A percentile compares a stretch with the other conserved stretches of the same genome.
Evolutionary conservation across 2,888 invertebrate species (phyloP).

Genomic region (Pandemis cinnamomeana): DNA sequence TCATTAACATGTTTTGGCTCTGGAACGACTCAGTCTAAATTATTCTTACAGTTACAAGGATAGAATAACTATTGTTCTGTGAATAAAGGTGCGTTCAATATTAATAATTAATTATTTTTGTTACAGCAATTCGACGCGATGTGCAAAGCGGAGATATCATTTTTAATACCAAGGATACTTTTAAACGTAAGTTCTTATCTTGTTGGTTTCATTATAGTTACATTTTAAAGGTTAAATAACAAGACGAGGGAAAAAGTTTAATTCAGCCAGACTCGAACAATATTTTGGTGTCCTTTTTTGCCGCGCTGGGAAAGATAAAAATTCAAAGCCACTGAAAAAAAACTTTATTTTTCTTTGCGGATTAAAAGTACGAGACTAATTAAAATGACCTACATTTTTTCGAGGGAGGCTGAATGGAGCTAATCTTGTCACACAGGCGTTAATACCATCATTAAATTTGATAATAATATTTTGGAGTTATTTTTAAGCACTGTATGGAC

Average conservation of each 20-base stretch:
- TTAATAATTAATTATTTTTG: constrained; percentile 50
- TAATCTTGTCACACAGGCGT: neutral
- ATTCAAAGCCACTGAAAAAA: constrained; percentile 3
- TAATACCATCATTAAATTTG: neutral
- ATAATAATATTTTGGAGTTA: neutral
- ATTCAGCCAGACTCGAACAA: neutral
- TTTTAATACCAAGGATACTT: constrained; percentile 88
- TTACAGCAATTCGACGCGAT: constrained; percentile 91
- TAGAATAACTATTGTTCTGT: too few species aligned
- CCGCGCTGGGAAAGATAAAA: neutral
- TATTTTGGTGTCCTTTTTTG: neutral
- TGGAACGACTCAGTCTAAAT: too few species aligned
- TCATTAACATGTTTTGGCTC: too few species aligned
- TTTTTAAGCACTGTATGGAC: neutral
- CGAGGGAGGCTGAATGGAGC: neutral
- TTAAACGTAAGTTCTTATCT: constrained; percentile 87
- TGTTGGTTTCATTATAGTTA: neutral
- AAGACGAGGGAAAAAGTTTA: neutral
- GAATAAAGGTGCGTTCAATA: too few species aligned
- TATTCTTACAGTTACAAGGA: too few species aligned
- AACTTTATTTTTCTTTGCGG: constrained; percentile 6
- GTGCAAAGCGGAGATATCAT: constrained; percentile 91
- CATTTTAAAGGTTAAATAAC: neutral
- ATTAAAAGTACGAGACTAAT: constrained; percentile 5
- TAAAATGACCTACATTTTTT: constrained; percentile 15